Conservation (phyloP, 2,113 vertebrate species). For the Electrona antarctica region DNA sequence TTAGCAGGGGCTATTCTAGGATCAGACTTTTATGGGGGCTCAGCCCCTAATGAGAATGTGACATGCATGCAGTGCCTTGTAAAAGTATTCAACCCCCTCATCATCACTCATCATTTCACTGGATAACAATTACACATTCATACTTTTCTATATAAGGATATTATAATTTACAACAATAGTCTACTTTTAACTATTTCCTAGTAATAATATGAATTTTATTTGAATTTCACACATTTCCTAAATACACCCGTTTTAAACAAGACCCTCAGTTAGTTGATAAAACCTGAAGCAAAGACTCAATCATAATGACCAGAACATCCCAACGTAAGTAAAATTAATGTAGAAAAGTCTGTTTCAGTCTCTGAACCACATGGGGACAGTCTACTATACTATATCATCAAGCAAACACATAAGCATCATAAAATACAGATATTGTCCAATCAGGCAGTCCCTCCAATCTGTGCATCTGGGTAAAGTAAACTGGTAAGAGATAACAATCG, state of each 20-base stretch:
- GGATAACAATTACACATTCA: background rate
- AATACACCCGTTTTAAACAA: background rate
- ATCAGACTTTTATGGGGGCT: background rate
- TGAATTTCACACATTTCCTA: background rate
- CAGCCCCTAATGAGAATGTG: conserved; percentile 1
- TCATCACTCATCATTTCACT: background rate
- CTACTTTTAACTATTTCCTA: background rate
- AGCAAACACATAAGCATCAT: background rate
- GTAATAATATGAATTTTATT: background rate
- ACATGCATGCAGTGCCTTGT: conserved; percentile 1
- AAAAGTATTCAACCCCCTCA: background rate
- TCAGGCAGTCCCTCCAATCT: no score
- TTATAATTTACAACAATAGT: conserved; percentile 3
- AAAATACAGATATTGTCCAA: background rate
- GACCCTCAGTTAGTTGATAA: no score
- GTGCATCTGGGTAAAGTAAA: no score
- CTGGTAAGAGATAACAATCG: no score
- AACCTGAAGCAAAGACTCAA: background rate
- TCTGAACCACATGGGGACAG: background rate
- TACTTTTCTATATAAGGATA: background rate
- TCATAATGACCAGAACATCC: conserved; percentile 2
- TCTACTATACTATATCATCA: background rate
- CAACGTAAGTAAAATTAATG: background rate
- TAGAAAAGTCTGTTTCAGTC: background rate
- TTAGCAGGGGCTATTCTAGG: no score